Evolutionary conservation across 2,888 invertebrate species (phyloP), one percentile per base, ranked within the genome.

Genomic region (Sthenelais limicola): DNA sequence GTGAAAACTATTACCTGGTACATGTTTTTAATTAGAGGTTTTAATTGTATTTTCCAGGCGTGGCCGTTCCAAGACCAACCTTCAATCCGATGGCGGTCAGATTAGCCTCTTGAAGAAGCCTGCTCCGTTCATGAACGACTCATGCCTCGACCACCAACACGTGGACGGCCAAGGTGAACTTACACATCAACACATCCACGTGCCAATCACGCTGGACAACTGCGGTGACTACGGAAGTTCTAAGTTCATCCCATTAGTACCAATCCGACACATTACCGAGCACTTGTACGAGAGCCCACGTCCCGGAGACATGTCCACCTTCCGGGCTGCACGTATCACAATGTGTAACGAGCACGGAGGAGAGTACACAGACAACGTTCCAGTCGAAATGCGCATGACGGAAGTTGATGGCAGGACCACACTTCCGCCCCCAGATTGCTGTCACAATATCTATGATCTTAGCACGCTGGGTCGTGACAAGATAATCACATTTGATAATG

Each of bases 161-260:
- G 38, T 38, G 21, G 62, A 62, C 62, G 38, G 43, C 38, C 38
- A 62, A 21, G 24, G 26, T 43, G n/a, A n/a, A n/a, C n/a, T n/a
- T n/a, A n/a, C n/a, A n/a, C n/a, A n/a, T n/a, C 62, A 62, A 43
- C 62, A 35, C 62, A 43, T 62, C 38, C 38, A 62, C 24, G 62
- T 62, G 3, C 62, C 62, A 24, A 62, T 62, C 24, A 18, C 12
- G 24, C 15, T 56, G 32, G 18, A 32, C 56, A 26, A 26, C 58
- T n/a, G n/a, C n/a, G 9, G 62, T 26, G 38, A 62, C 38, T 62
- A 62, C 62, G 56, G 56, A 32, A 56, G 32, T 33, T 33, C 30
- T 32, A 33, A 32, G 32, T 56, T 56, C 56, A 56, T 56, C 56
- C 56, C 56, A 5, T 33, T 56, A 3, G 62, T 62, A 3, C 62